phyloP scores from a whole-genome alignment of 1,140 invertebrate species.

The Augochlora pura region DNA sequence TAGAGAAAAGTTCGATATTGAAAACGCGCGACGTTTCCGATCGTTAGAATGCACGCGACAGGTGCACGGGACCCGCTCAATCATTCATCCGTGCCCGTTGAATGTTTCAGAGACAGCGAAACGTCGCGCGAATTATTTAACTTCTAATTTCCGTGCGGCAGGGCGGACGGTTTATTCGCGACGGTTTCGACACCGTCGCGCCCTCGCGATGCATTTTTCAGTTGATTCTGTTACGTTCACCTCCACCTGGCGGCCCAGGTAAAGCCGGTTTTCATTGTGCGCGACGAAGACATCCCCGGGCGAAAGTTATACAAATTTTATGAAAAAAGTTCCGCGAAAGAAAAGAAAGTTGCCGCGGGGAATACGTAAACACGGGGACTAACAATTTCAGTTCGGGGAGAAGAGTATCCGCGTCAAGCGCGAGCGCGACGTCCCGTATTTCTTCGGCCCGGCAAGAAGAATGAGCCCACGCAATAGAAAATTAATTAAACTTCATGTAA shows the following conservation, averaged over 20 bases:
- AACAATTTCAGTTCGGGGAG: constrained; percentile 1
- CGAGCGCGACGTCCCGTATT: not conserved
- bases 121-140: not conserved
- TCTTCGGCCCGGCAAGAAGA: not conserved
- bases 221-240: constrained; percentile 6
- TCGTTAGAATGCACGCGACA: no score
- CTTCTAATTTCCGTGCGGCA: not conserved
- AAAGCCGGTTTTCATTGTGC: constrained; percentile 2
- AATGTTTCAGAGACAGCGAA: no score
- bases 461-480: not conserved
- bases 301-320: constrained; percentile 21
- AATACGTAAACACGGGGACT: constrained; percentile 13
- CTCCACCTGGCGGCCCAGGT: not conserved
- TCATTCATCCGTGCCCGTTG: no score
- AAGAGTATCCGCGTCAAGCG: not conserved
- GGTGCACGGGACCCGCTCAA: no score
- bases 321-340: constrained; percentile 1
- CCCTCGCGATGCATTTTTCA: constrained; percentile 2
- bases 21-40: no score
- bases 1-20: no score
- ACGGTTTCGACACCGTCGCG: not conserved
- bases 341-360: not conserved
- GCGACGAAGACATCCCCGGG: not conserved
- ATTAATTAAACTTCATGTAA: not conserved
- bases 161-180: not conserved